Base-by-base conservation (phyloP, 2,797 vertebrate genomes). In the Xenopus petersii region DNA sequence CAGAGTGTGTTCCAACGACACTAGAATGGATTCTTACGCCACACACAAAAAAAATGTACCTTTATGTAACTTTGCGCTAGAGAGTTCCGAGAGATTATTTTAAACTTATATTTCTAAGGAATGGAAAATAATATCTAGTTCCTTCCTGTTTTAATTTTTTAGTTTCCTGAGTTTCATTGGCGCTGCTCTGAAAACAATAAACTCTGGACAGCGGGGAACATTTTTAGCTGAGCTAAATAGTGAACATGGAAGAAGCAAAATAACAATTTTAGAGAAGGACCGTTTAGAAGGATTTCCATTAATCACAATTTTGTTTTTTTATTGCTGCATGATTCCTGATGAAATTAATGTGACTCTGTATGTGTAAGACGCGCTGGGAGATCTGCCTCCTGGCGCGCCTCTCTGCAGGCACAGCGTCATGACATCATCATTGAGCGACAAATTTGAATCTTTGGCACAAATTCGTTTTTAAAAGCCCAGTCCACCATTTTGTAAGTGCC, bases 1-100 rank as follows among this genome's bases (percentile, higher is more conserved):
- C 62, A 64, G 26, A 73, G 60, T 56, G 55, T 70, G 66, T 74
- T 63, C 76, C 64, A 64, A 67, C 33, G 24, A 72, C 64, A 77
- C 61, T 9, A 21, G 33, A 47, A 46, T 17, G 15, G 8, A 46
- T 16, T 63, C 33, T 17, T 64, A 36, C 36, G 2, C 62, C 16
- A 5, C 58, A 60, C 13, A 60, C 26, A 30, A 30, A 30, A 30
- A 30, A 2, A 30, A 30, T 30, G 4, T 30, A 30, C 26, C 26
- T 30, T 30, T 4, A 30, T 60, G 24, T 26, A 17, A 10, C 16
- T 60, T 60, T 60, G 10, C 1, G 2, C 10, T 13, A 16, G 55
- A 16, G 55, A 56, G 13, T 56, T 51, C 48, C 10, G 4, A 51
- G 48, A 51, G 49, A 15, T 51, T 10, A 51, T n/a, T 56, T 56